Evolutionary conservation across 35 echinoderm and acorn worm species (phyloP), one percentile per base, ranked within the genome.

Genomic region (Lytechinus pictus): DNA sequence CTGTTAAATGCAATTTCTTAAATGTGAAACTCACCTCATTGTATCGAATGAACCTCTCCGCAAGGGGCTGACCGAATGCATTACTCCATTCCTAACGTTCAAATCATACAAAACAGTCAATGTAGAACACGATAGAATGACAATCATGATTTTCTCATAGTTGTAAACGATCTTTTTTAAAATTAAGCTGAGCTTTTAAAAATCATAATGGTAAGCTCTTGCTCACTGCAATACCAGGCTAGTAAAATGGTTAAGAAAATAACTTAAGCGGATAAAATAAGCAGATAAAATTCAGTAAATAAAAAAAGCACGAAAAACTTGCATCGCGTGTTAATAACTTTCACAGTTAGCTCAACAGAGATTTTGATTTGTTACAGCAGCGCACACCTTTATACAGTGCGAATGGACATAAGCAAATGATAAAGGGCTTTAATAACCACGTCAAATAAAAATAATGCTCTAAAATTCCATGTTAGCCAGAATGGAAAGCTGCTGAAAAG

Each of bases 61-160:
- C 92, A 14, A 93, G 10, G n/a, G 92, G 92, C 55, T 93, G 92
- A 5, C 92, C 53, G 28, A 93, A 93, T 28, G 92, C 92, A 57
- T 93, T 57, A 57, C 92, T 93, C 92, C 92, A 93, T 27, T 93
- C 92, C 92, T 93, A 27, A 79, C 21, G n/a, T 79, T 79, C 12
- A 24, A 79, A 27, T 24, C 19, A n/a, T 79, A 79, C 66, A n/a
- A 24, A 79, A 79, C n/a, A n/a, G 6, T 79, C 7, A 24, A 24
- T 24, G 12, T 79, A 19, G 1, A 24, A 79, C 66, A 79, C 21
- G 13, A n/a, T 79, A 24, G 66, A 24, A 71, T 4, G 61, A 66
- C 33, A 44, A 44, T 44, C 33, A 2, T 21, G 61, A 71, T 71
- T 13, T 71, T 24, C 5, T 71, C 24, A 21, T 24, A 21, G 14